Conservation (phyloP, 2,113 vertebrate genomes). For the Phylloscopus whistleri region DNA sequence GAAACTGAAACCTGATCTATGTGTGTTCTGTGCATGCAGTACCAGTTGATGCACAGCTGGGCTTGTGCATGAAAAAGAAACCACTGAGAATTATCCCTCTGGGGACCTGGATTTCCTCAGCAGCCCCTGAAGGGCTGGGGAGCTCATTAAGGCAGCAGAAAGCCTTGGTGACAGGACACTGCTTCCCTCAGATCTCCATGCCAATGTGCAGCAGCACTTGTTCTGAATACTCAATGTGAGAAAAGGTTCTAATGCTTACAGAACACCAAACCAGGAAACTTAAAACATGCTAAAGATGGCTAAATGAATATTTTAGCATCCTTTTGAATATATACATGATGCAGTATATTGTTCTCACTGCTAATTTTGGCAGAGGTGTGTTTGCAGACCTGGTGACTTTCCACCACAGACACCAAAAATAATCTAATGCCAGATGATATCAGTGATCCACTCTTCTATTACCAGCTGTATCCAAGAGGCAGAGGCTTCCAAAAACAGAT, state of each 20-base stretch:
- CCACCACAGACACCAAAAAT: neutral
- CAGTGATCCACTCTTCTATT: neutral
- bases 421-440: neutral
- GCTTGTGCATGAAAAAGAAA: neutral
- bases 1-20: neutral
- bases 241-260: neutral
- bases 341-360: neutral
- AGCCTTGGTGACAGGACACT: neutral
- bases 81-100: neutral
- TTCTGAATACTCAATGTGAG: neutral
- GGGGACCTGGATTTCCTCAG: neutral
- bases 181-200: neutral
- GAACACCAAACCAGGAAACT: neutral
- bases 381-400: neutral
- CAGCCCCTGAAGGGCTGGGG: neutral
- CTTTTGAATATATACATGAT: neutral
- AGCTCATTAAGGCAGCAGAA: neutral
- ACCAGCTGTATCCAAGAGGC: neutral
- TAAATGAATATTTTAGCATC: neutral
- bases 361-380: neutral
- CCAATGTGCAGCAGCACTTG: neutral
- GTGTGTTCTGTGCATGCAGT: neutral
- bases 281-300: neutral
- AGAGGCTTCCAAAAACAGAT: neutral
- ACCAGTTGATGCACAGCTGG: neutral